These are phyloP conservation scores for Cinclus mexicanus DNA, from an alignment of 2,113 vertebrate genomes.

Conservation along the genomic window DNA sequence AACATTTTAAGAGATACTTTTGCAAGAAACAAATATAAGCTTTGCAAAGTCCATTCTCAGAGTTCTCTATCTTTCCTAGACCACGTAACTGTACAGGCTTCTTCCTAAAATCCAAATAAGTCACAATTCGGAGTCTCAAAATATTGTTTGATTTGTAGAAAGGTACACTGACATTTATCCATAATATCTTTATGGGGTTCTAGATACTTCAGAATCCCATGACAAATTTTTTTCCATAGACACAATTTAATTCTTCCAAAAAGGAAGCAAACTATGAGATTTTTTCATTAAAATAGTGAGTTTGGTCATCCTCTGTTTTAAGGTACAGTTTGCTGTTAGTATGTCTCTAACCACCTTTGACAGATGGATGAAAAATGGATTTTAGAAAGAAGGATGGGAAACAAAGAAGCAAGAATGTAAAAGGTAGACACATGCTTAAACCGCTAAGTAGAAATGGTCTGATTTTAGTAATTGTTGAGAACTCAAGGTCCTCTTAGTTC, in stretches of 20 bases:
- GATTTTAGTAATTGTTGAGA: background rate
- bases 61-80: background rate
- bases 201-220: background rate
- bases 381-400: background rate
- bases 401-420: background rate
- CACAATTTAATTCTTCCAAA: background rate
- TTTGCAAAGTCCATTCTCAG: background rate
- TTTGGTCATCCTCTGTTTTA: background rate
- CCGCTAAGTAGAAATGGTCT: background rate
- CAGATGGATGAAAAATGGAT: background rate
- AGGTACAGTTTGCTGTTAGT: background rate
- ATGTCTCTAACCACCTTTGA: background rate
- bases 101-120: background rate
- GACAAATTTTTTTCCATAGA: background rate
- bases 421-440: background rate
- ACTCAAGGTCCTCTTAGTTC: background rate
- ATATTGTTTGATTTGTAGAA: background rate
- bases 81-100: background rate
- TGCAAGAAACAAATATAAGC: background rate
- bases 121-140: background rate
- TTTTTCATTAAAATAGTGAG: background rate
- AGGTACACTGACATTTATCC: background rate
- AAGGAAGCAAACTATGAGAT: background rate
- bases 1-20: background rate
- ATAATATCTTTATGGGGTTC: background rate